Base-by-base conservation (phyloP, 2,797 vertebrate genomes). In the Melanotaenia pygmaea region DNA sequence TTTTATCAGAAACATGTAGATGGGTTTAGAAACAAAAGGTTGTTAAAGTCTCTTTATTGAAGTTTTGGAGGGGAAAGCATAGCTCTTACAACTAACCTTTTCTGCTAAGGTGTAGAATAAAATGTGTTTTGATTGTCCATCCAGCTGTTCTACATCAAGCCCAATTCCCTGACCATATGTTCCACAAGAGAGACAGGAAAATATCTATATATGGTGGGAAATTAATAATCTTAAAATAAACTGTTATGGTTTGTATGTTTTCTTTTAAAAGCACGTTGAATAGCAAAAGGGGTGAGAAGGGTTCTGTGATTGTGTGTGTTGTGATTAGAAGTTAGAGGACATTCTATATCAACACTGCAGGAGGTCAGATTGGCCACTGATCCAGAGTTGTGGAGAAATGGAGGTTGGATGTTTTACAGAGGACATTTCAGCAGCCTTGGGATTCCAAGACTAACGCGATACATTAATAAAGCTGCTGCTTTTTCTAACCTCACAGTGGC, bases 311-410 rank as follows among this genome's bases (percentile, higher is more conserved):
- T 71, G 74, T 60, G 24, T 69, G 74, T 76, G 61, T 64, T 6
- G 34, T 67, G 71, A 83, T 83, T 57, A 84, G 65, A 77, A 74
- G 74, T 79, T 87, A 83, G 80, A 89, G 82, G 85, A 78, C 83
- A 24, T 80, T 43, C 74, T 88, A 85, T 78, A 85, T 87, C 78
- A 76, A 32, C 74, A 11, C 74, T 78, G 64, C 77, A 77, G 76
- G 83, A 82, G 68, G 64, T 71, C 82, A 59, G 64, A 79, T 34
- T 26, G 2, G 72, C 63, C 60, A 20, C 64, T 71, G 72, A 70
- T 70, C 28, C 59, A 81, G 67, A 72, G 68, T 72, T 72, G 69
- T 54, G 80, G 66, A 61, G 34, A 72, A 43, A 62, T 47, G 20
- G 26, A 2, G 63, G 38, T 20, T 5, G 24, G 67, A 67, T 72